Evolutionary conservation across 2,888 invertebrate genomes (phyloP).

Genomic region (Phengaris arion): DNA sequence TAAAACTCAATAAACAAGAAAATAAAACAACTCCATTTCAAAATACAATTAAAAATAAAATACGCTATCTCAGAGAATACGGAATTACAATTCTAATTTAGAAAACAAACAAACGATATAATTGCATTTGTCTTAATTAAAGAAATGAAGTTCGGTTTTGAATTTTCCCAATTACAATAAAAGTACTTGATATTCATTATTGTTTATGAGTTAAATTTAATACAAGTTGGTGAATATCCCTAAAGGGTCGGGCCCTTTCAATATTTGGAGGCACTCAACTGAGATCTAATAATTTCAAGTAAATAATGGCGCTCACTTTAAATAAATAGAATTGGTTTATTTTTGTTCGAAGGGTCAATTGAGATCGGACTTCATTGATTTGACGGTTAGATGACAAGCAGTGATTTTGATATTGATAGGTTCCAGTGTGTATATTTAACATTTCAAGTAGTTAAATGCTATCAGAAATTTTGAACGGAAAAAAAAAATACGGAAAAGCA

Average conservation of each 20-base stretch:
- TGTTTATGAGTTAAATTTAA: constrained; percentile 56
- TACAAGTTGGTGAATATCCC: constrained; percentile 51
- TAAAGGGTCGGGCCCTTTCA: constrained; percentile 35
- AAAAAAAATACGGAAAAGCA: not conserved
- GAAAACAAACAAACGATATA: constrained; percentile 27
- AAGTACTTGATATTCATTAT: constrained; percentile 58
- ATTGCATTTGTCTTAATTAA: constrained; percentile 24
- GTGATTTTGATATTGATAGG: not conserved
- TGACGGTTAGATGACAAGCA: not conserved
- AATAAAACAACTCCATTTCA: constrained; percentile 13
- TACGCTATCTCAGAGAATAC: constrained; percentile 7
- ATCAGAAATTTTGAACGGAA: not conserved
- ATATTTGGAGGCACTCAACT: constrained; percentile 36
- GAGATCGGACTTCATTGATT: constrained; percentile 1
- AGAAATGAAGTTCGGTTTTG: constrained; percentile 43
- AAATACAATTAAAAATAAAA: constrained; percentile 1
- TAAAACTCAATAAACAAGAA: not conserved
- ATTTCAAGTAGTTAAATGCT: too few relatives aligned
- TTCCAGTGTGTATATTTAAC: too few relatives aligned
- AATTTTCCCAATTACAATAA: constrained; percentile 39
- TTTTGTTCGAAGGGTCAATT: constrained; percentile 3
- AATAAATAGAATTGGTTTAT: constrained; percentile 8
- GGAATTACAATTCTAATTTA: constrained; percentile 29
- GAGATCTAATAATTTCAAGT: constrained; percentile 42
- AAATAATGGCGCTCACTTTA: constrained; percentile 19